Evolutionary conservation across 2,797 vertebrate genomes (phyloP).

Genomic region (Scarus forsteni): DNA sequence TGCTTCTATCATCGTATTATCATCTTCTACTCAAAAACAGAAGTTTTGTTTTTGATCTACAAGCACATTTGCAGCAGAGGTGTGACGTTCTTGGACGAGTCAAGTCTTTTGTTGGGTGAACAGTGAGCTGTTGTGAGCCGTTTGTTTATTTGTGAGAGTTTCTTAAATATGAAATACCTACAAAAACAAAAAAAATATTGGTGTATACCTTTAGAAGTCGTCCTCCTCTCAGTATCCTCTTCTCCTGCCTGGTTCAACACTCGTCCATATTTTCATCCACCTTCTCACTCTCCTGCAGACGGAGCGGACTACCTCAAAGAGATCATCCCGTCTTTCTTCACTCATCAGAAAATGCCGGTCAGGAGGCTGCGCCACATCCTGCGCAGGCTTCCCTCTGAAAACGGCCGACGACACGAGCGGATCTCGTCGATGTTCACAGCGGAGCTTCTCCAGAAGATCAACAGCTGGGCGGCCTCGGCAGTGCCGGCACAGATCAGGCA

Average conservation of each 20-base stretch:
- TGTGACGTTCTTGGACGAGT: too few relatives aligned
- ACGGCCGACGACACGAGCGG: fast-evolving
- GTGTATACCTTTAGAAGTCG: too few relatives aligned
- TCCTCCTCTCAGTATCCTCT: neutral
- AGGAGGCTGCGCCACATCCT: conserved; percentile 46
- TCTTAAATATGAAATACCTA: too few relatives aligned
- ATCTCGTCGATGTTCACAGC: fast-evolving
- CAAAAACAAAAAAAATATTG: too few relatives aligned
- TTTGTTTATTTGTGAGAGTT: too few relatives aligned
- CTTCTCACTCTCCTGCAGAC: conserved; percentile 33
- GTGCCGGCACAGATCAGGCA: neutral
- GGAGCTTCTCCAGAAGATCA: neutral
- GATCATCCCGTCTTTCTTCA: conserved; percentile 65
- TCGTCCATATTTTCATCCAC: neutral
- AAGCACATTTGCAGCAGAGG: too few relatives aligned
- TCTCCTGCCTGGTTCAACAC: neutral
- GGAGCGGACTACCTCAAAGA: conserved; percentile 46
- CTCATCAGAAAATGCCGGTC: conserved; percentile 28
- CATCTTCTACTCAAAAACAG: too few relatives aligned
- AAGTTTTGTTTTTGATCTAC: too few relatives aligned
- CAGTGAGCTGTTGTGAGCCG: too few relatives aligned
- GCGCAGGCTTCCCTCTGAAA: neutral
- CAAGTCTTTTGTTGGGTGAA: too few relatives aligned
- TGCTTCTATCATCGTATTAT: too few relatives aligned
- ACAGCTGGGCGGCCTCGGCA: conserved; percentile 40